Evolutionary conservation across 2,888 invertebrate species (phyloP).

Genomic region (Lasioglossum leucozonium): DNA sequence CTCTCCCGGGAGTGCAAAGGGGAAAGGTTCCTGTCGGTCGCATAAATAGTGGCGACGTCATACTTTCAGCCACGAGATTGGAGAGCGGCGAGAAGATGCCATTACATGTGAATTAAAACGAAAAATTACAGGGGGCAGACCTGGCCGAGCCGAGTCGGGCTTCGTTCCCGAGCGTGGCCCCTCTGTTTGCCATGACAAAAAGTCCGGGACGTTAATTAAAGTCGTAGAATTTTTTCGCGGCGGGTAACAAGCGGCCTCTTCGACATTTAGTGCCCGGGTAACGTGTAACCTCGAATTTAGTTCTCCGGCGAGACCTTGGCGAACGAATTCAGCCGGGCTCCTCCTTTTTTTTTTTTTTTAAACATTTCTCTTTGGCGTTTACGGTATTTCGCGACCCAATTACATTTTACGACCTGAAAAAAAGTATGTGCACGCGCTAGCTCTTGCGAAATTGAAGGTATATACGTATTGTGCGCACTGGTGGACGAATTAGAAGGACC

Average conservation of each 20-base stretch:
- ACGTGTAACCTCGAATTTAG: constrained; percentile 26
- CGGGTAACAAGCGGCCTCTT: constrained; percentile 43
- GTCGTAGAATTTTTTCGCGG: constrained; percentile 51
- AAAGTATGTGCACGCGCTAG: neutral
- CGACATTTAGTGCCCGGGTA: constrained; percentile 38
- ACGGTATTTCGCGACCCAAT: neutral
- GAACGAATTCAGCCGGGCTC: neutral
- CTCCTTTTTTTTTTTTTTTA: neutral
- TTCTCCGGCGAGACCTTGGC: constrained; percentile 15
- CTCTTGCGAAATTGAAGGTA: neutral
- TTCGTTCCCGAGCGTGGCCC: constrained; percentile 14
- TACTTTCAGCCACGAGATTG: constrained; percentile 17
- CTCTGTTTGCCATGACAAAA: constrained; percentile 41
- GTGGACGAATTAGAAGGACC: neutral
- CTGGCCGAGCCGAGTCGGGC: neutral
- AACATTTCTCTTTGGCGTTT: too few relatives aligned
- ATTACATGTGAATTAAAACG: constrained; percentile 56
- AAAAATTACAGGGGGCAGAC: constrained; percentile 53
- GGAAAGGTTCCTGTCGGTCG: constrained; percentile 26
- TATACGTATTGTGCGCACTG: neutral
- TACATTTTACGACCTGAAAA: neutral
- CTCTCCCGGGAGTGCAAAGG: constrained; percentile 1
- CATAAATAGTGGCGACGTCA: constrained; percentile 50
- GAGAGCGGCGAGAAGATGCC: constrained; percentile 35
- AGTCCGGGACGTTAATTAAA: constrained; percentile 59